Conservation (phyloP, 1,140 invertebrate species). For the Trichonephila inaurata region DNA sequence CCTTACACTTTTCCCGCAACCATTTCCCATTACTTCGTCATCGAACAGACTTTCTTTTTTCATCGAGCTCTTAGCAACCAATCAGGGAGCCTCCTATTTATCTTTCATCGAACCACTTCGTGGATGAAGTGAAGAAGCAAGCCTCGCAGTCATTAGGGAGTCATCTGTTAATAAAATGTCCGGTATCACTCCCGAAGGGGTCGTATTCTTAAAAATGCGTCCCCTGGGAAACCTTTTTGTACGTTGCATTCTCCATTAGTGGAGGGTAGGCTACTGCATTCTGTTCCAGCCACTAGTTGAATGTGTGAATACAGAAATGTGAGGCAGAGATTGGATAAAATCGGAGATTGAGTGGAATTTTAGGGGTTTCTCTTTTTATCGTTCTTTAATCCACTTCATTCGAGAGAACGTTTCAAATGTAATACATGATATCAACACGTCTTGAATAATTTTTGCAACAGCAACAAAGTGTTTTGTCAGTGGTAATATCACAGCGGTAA, state of each 20-base stretch:
- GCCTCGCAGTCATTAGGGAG: not conserved
- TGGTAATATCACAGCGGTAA: too few relatives aligned
- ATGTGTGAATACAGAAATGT: not conserved
- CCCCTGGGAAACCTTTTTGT: conserved; percentile 9
- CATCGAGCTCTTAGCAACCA: not conserved
- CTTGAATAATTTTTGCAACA: too few relatives aligned
- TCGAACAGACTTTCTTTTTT: too few relatives aligned
- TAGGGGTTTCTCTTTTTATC: too few relatives aligned
- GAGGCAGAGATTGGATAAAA: too few relatives aligned
- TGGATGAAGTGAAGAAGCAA: not conserved
- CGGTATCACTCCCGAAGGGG: not conserved
- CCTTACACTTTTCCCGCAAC: too few relatives aligned
- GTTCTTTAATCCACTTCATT: too few relatives aligned
- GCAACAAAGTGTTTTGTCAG: too few relatives aligned
- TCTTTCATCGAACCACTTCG: not conserved
- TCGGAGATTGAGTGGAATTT: too few relatives aligned
- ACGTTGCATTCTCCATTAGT: not conserved
- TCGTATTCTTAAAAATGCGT: not conserved
- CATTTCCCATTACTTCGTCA: too few relatives aligned
- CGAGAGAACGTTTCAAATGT: too few relatives aligned
- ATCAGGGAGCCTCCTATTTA: not conserved
- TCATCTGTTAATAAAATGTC: conserved; percentile 47
- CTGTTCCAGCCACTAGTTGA: conserved; percentile 12
- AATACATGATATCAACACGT: too few relatives aligned
- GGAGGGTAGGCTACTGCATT: not conserved